Base-by-base conservation (phyloP, 2,888 invertebrate species). In the Eucriotettix oculatus region DNA sequence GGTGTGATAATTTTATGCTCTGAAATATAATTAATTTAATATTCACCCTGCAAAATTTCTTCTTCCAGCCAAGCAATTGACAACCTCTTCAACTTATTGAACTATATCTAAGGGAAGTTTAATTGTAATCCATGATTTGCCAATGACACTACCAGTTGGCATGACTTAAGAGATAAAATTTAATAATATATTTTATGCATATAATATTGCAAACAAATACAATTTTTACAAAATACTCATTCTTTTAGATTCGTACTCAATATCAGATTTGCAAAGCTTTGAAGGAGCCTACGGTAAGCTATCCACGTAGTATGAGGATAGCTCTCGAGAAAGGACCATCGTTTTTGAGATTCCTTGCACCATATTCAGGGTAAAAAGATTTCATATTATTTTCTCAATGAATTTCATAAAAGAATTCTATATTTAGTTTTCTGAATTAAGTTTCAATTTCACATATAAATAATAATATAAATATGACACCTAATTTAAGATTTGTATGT, bases 271-370 rank as follows among this genome's bases (percentile, higher is more conserved):
- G 85, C 69, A 82, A 84, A 69, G 75, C 79, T 62, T 75, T 81
- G 65, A 78, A 82, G 67, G 82, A 86, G 65, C 86, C 89, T 16
- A 82, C 87, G 62, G 76, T 96, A 56, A 85, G 86, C 63, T 96
- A 94, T 75, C 90, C 92, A 0, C 83, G 85, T 67, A 87, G 92
- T 3, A 89, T 92, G 82, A 83, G 85, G 68, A 75, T 81, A 55
- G 87, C 90, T 14, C 79, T 95, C 63, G 78, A 82, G 66, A 79
- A 80, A 52, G 93, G 94, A 0, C 92, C 93, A 0, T 71, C 74
- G 1, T 72, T 72, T 58, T 73, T 90, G 58, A 79, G 81, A 64
- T 75, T 75, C 62, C 79, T 85, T 66, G 81, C 87, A 1, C 75
- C 74, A 12, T 72, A 77, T 29, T 78, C 85, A 53, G 79, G 80